Evolutionary conservation across 2,888 invertebrate genomes (phyloP), one percentile per base, ranked within the genome.

Genomic region (Melipona bicolor): DNA sequence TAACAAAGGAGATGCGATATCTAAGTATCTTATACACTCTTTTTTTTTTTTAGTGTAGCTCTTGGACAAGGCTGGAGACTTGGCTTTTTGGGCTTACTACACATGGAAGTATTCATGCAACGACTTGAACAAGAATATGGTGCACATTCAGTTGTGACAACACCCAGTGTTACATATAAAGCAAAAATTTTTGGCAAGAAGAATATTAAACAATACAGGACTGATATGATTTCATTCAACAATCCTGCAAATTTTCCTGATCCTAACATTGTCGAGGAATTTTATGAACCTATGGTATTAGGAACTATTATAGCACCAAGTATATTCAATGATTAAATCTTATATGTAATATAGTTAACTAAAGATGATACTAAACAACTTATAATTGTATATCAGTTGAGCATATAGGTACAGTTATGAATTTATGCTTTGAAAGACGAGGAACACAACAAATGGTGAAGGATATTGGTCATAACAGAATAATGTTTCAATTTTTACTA

Each of bases 271-370:
- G 97, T 98, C 75, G 96, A 95, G 56, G 97, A 98, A 94, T 97
- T 96, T 92, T 97, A 96, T 91, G 99, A 99, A 93, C 99, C 99
- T 0, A 96, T 98, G 94, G 97, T 99, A 1, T 95, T 96, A 95
- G 98, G 98, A 70, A 99, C 98, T 5, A 97, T 99, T 82, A 98
- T 99, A 91, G 97, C 98, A 1, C 99, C 99, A 75, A 95, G 95
- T 95, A 94, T 36, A 59, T 77, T 49, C n/a, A 67, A 75, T 54
- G 5, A 2, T 61, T 73, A 32, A 43, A 43, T 59, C 1, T 56
- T 36, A 68, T 50, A 17, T 15, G n/a, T 24, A 19, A 59, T 15
- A n/a, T 32, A 19, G 5, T 21, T 77, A 61, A 5, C 27, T 67
- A 0, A 21, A 61, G 19, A n/a, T 2, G 1, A 17, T 4, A 61